Percentiles rank a stretch among this genome's conserved stretches.
Evolutionary conservation across 2,888 invertebrate genomes (phyloP).

Genomic region (Fabriciana adippe): DNA sequence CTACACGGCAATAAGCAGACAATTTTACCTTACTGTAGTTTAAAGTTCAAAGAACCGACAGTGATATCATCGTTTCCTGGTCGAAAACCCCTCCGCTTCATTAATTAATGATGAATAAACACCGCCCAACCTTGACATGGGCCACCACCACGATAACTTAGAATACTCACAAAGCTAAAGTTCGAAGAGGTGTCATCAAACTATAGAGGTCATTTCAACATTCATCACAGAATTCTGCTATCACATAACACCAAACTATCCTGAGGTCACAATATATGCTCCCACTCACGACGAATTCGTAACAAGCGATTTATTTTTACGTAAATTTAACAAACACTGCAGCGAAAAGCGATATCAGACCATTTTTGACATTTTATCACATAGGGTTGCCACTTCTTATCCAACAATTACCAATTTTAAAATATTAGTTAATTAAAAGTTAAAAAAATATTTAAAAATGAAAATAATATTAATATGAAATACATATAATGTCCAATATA

Average conservation of each 20-base stretch:
- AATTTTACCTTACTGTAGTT: slow-evolving; percentile 42
- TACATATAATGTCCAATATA: too few species aligned
- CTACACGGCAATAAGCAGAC: slow-evolving; percentile 48
- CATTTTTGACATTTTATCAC: slow-evolving; percentile 63
- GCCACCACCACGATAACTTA: slow-evolving; percentile 42
- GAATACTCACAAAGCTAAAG: slow-evolving; percentile 41
- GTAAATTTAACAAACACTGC: slow-evolving; percentile 52
- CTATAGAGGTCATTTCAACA: slow-evolving; percentile 37
- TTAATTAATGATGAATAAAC: slow-evolving; percentile 49
- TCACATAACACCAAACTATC: slow-evolving; percentile 48
- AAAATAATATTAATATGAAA: too few species aligned
- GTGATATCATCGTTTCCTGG: slow-evolving; percentile 72
- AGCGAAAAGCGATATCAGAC: slow-evolving; percentile 49
- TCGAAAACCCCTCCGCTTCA: slow-evolving; percentile 56
- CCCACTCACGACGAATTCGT: slow-evolving; percentile 5
- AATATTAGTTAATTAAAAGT: neutral
- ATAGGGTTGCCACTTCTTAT: slow-evolving; percentile 37
- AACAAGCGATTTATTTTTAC: slow-evolving; percentile 55
- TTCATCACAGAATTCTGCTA: slow-evolving; percentile 38
- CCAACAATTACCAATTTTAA: neutral
- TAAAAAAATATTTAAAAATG: neutral
- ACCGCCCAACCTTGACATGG: slow-evolving; percentile 48
- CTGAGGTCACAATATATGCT: slow-evolving; percentile 45
- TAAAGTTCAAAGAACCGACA: slow-evolving; percentile 58
- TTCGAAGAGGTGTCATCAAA: slow-evolving; percentile 37